phyloP scores from a whole-genome alignment of 2,113 vertebrate genomes.

The Glaucomys volans region DNA sequence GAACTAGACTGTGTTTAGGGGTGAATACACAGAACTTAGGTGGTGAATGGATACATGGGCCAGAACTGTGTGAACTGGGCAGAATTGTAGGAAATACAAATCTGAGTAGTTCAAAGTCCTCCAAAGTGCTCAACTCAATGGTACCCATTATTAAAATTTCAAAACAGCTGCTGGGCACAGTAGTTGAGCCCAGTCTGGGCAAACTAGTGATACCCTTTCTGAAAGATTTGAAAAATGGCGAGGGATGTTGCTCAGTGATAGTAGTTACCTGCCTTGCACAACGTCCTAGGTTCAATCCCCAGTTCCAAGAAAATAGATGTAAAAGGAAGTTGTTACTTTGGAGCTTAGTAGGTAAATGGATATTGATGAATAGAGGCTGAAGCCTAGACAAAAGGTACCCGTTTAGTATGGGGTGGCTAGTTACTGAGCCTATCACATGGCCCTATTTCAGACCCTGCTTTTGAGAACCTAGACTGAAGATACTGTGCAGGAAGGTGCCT shows the following conservation, averaged over 20 bases:
- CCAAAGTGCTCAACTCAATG: neutral
- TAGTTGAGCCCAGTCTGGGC: no score
- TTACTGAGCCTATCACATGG: neutral
- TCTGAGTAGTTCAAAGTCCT: neutral
- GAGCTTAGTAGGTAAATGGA: neutral
- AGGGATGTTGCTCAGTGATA: no score
- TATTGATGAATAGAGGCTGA: neutral
- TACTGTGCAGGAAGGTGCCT: neutral
- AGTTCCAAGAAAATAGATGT: neutral
- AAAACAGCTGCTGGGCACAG: neutral
- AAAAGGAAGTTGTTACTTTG: neutral
- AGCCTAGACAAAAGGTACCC: neutral
- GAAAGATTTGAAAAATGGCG: no score
- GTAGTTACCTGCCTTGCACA: neutral
- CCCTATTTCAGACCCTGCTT: neutral
- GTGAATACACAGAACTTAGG: neutral
- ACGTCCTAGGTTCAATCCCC: neutral
- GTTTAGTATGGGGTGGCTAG: neutral
- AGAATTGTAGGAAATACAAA: neutral
- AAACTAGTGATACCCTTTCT: no score
- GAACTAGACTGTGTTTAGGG: neutral
- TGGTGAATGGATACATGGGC: neutral
- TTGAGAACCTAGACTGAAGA: neutral
- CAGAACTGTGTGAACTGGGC: neutral
- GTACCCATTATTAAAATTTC: neutral